Conservation (phyloP, 1,140 invertebrate species). For the Teleopsis dalmanni region DNA sequence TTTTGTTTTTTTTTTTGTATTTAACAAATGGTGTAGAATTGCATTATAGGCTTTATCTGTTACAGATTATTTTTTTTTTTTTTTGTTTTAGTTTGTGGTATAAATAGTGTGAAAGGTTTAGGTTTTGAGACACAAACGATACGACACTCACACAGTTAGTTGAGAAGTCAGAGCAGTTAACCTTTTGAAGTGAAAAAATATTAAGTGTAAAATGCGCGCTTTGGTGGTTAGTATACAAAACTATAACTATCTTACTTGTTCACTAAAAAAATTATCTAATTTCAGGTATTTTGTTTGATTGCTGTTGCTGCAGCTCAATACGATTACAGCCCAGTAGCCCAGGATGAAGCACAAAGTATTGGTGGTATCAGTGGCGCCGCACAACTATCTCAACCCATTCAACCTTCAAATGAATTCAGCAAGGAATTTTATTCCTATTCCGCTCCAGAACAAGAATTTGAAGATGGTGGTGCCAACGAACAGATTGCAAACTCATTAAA, state of each 20-base stretch:
- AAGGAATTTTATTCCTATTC: slow-evolving; percentile 37
- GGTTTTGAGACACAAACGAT: slow-evolving; percentile 7
- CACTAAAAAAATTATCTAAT: not conserved
- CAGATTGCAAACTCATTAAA: slow-evolving; percentile 23
- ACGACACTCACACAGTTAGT: slow-evolving; percentile 11
- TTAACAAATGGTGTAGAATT: too few relatives aligned
- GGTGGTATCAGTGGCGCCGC: slow-evolving; percentile 2
- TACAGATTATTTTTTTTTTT: too few relatives aligned
- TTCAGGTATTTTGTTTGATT: slow-evolving; percentile 13
- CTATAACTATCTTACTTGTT: not conserved
- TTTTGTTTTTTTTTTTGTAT: too few relatives aligned
- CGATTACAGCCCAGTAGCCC: slow-evolving; percentile 5
- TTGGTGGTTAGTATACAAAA: slow-evolving; percentile 7
- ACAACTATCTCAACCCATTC: not conserved
- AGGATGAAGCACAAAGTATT: not conserved
- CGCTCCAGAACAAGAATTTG: slow-evolving; percentile 30
- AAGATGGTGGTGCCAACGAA: slow-evolving; percentile 21
- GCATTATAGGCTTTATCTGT: too few relatives aligned
- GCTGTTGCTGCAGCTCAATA: slow-evolving; percentile 13
- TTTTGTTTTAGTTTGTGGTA: too few relatives aligned
- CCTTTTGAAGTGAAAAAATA: too few relatives aligned
- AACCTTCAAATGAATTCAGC: slow-evolving; percentile 19
- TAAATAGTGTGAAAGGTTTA: not conserved
- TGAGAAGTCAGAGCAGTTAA: too few relatives aligned
- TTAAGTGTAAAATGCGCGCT: slow-evolving; percentile 12